Evolutionary conservation across 2,797 vertebrate genomes (phyloP), one percentile per base, ranked within the genome.

Genomic region (Ibycter americanus): DNA sequence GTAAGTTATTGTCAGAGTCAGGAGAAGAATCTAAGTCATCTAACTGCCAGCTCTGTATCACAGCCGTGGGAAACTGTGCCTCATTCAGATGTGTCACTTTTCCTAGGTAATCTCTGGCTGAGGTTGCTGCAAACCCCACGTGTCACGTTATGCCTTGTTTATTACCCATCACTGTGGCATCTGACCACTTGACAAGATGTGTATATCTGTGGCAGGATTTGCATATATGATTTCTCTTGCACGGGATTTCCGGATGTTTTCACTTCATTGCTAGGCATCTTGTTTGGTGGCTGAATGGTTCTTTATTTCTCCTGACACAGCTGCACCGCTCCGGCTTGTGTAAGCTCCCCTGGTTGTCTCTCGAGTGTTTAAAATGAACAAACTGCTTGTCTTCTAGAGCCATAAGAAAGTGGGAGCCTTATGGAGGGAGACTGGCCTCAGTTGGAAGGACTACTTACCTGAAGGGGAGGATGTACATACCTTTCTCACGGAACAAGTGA

Each of bases 341-440:
- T 22, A 36, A 86, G 46, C 27, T 38, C n/a, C 76, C 52, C 6
- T 1, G 21, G 5, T 42, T 38, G 44, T 12, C 32, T 46, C 20
- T 32, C 42, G 42, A 7, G 54, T 18, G 78, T 49, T 79, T 72
- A 87, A 93, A 80, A 71, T 51, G 58, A 51, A 26, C 34, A 11
- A 71, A 83, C 22, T 49, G 6, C 68, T 90, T 98, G 89, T 97
- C 34, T 98, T 98, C 94, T 97, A 99, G 99, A 99, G 99, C 99
- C 99, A 99, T 99, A 99, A 99, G 98, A 99, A 99, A 99, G 99
- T 99, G 91, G 99, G 98, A 93, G 98, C 98, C 96, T 98, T 99
- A 83, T 99, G 99, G 99, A 99, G 98, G 96, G 99, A 99, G 87
- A 98, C 99, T 92, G 98, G 98, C 94, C 98, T 99, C 95, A 99